Evolutionary conservation across 2,888 invertebrate species (phyloP), one percentile per base, ranked within the genome.

Genomic region (Philopedon plagiatum): DNA sequence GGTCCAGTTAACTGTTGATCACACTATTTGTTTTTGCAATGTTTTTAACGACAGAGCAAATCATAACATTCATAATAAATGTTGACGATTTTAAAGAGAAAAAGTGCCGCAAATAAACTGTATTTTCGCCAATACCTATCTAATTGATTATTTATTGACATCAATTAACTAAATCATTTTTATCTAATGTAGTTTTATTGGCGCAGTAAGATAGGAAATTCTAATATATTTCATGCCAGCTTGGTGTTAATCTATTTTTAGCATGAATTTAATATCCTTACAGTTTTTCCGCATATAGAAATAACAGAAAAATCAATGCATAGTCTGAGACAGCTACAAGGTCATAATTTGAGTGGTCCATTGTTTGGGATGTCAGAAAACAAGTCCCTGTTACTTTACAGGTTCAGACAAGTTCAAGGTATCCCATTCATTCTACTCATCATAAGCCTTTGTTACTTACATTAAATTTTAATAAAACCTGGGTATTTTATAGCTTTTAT

Each of bases 1-100:
- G 51, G 51, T 54, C 51, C 51, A 54, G 23, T 54, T 26, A 18
- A 54, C 51, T 54, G 51, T 54, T 54, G 29, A 54, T 54, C 29
- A 51, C 5, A 49, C n/a, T 49, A 34, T 54, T 51, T 54, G 13
- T 26, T 46, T 46, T 46, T n/a, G 19, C 46, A 29, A 54, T 54
- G 51, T 29, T 54, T 54, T 54, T 32, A 26, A 29, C 15, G 15
- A 13, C 51, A 54, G 29, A 54, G 29, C 9, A 9, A 54, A 54
- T 11, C 26, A 13, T 37, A n/a, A 39, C 26, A n/a, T n/a, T n/a
- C n/a, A n/a, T 46, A 46, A 46, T 11, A 21, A 41, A 4, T 11
- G 18, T 8, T 46, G 11, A 11, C 29, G 18, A 54, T 29, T 29
- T 54, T 26, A 29, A 9, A 29, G 9, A 18, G 51, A 29, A 54